Percentiles rank a stretch among this genome's conserved stretches.
Evolutionary conservation across 2,888 invertebrate species (phyloP).

Genomic region (Caenorhabditis afra): DNA sequence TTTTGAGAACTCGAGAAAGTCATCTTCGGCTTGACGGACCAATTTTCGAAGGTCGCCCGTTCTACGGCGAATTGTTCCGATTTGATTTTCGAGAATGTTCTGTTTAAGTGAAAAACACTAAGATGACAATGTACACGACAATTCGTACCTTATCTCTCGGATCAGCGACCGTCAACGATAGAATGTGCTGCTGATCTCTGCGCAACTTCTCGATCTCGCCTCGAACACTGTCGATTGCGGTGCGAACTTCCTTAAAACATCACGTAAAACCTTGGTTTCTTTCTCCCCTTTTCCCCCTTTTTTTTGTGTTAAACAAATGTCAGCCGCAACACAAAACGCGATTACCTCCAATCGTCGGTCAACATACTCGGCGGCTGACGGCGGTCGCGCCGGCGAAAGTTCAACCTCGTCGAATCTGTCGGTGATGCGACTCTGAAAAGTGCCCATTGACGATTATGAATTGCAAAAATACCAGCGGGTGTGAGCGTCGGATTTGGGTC

Average conservation of each 20-base stretch:
- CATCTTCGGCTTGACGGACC: constrained; percentile 69
- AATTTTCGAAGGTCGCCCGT: constrained; percentile 65
- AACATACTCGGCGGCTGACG: constrained; percentile 63
- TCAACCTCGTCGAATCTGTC: constrained; percentile 74
- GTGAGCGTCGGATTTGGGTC: constrained; percentile 19
- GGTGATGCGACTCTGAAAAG: constrained; percentile 66
- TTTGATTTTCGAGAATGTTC: constrained; percentile 75
- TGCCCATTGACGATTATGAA: constrained; percentile 15
- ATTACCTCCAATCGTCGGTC: constrained; percentile 65
- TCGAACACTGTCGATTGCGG: constrained; percentile 57
- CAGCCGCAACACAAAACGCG: not conserved
- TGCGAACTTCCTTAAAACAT: constrained; percentile 54
- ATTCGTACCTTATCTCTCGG: constrained; percentile 68
- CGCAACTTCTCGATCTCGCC: constrained; percentile 67
- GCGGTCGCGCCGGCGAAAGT: constrained; percentile 63
- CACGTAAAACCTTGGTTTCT: not conserved
- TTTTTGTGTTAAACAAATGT: not conserved
- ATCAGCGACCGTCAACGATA: constrained; percentile 66
- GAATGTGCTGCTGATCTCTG: constrained; percentile 66
- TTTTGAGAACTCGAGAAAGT: constrained; percentile 66
- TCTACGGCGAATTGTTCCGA: constrained; percentile 65
- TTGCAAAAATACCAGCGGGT: not conserved
- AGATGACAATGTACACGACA: not conserved
- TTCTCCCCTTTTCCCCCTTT: too few species aligned
- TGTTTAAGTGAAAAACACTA: constrained; percentile 7